Evolutionary conservation across 2,113 vertebrate species (phyloP), one percentile per base, ranked within the genome.

Genomic region (Xerus inauris): DNA sequence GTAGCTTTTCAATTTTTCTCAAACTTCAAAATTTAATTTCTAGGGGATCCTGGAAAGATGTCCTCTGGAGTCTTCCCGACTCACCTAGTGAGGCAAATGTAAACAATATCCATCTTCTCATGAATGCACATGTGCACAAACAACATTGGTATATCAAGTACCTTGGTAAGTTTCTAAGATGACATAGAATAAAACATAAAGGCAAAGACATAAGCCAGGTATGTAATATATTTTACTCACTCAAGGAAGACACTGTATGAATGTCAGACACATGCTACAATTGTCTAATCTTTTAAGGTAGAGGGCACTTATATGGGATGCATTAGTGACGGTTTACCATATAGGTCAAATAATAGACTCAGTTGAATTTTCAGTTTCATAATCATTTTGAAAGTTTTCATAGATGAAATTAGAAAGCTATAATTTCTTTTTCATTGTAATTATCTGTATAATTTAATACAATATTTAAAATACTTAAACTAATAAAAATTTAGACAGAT

Each of bases 401-500:
- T 45, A 51, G 54, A 42, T 92, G 1, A 26, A 79, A 80, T 71
- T 83, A 83, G 11, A 79, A 75, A 87, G 7, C 35, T 51, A 73
- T 16, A 79, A 71, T 87, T 89, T 16, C 26, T n/a, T 42, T 45
- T 38, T 93, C 30, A 38, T 76, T 71, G 35, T 94, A 90, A 65
- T 57, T 76, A 47, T 49, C 22, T 65, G 19, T 71, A 42, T 45
- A 87, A 4, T 84, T 95, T 91, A 93, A 49, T 1, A 88, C 1
- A 76, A 49, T 54, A 80, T 94, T 82, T 89, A 51, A 94, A 79
- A 91, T 64, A 65, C 47, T 65, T 85, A 73, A 45, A 92, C 67
- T 32, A 93, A 67, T 75, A 84, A 82, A 88, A 88, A 76, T 65
- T 65, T 91, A 62, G 20, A 35, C 3, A 51, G 9, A 73, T 73